These are phyloP conservation scores for Agrochola circellaris DNA, from an alignment of 2,888 invertebrate genomes.

Conservation along the genomic window DNA sequence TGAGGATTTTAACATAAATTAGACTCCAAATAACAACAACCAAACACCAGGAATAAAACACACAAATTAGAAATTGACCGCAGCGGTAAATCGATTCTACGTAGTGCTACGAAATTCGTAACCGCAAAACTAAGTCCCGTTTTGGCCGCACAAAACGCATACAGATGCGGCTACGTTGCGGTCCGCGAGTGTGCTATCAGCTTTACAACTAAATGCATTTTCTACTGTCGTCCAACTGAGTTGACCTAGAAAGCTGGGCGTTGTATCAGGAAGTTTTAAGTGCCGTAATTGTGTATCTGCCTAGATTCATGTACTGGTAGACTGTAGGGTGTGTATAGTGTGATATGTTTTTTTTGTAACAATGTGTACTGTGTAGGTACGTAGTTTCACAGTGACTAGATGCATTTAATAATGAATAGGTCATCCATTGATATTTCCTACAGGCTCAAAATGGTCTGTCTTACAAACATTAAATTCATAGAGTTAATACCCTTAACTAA, in stretches of 20 bases:
- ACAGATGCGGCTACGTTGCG: constrained; percentile 12
- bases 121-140: constrained; percentile 31
- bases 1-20: neutral
- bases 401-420: neutral
- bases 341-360: neutral
- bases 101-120: constrained; percentile 11
- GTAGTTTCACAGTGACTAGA: neutral
- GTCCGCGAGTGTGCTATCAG: constrained; percentile 48
- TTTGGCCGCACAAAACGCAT: constrained; percentile 30
- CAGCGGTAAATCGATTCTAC: neutral
- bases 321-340: neutral
- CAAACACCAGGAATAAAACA: neutral
- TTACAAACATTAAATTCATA: neutral
- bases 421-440: neutral
- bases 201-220: constrained; percentile 67
- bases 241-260: constrained; percentile 65
- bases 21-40: neutral
- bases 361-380: neutral
- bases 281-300: constrained; percentile 58
- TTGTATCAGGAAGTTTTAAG: constrained; percentile 64
- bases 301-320: constrained; percentile 40
- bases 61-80: neutral
- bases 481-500: neutral
- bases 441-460: neutral
- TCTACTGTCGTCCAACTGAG: constrained; percentile 62